Evolutionary conservation across 2,797 vertebrate species (phyloP).

Genomic region (Gorsachius magnificus): DNA sequence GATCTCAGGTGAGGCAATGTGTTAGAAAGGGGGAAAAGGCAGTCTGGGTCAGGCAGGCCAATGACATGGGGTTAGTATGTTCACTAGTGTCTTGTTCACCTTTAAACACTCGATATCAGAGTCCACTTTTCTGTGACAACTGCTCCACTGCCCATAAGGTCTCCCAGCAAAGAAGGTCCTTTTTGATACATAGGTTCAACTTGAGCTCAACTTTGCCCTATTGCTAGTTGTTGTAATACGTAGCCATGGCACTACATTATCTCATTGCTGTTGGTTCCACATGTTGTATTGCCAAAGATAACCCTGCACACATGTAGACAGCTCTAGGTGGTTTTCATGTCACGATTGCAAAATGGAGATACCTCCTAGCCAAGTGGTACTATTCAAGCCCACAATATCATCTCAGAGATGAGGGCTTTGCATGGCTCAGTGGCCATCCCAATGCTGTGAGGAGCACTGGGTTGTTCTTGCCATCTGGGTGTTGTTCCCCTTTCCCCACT

Average conservation of each 20-base stretch:
- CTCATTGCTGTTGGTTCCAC: neutral
- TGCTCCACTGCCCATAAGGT: neutral
- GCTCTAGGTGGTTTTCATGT: neutral
- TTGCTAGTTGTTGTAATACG: neutral
- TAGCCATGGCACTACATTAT: neutral
- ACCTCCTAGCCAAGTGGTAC: neutral
- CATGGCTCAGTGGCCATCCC: neutral
- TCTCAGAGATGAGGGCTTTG: neutral
- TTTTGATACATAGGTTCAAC: neutral
- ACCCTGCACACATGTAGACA: neutral
- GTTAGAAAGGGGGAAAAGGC: neutral
- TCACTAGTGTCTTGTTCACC: neutral
- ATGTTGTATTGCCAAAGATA: neutral
- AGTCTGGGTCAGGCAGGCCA: neutral
- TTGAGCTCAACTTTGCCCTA: neutral
- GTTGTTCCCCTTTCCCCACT: neutral
- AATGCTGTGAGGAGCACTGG: neutral
- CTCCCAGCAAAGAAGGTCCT: neutral
- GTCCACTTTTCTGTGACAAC: neutral
- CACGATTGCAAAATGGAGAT: neutral
- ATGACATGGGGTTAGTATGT: fast-evolving
- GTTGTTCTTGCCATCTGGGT: neutral
- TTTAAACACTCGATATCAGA: neutral
- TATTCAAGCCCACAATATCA: neutral
- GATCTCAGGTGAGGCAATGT: neutral